Evolutionary conservation across 2,888 invertebrate genomes (phyloP), one percentile per base, ranked within the genome.

Genomic region (Lampropteryx suffumata): DNA sequence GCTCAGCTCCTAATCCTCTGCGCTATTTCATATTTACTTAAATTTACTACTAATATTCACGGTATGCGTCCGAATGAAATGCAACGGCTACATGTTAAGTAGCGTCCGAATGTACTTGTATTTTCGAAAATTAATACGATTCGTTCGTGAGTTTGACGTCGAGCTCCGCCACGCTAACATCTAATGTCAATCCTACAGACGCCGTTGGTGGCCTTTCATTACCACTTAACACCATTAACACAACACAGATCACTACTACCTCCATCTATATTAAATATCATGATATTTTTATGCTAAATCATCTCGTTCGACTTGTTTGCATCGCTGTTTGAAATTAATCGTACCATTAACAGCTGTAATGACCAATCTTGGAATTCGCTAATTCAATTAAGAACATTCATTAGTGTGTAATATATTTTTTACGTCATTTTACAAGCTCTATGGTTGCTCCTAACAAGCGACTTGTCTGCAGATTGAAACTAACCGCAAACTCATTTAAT

Each of bases 391-490:
- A 53, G 42, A 55, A 55, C 55, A 55, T 58, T 62, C 46, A 59
- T 63, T 64, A 62, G 54, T 55, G 49, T 55, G 41, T 62, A 60
- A 55, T 64, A 59, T 53, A 59, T 57, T 61, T 67, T 67, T 67
- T 62, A 61, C 65, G 65, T 69, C 61, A 69, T 69, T 73, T 74
- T 70, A 69, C 65, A 69, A 69, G 70, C 65, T 42, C 35, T 76
- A 74, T 71, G 67, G 69, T 64, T 64, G 65, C 69, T 55, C 67
- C 71, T 82, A 81, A 84, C 79, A 76, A 83, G 82, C 74, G 60
- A 58, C 65, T 70, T 66, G 67, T 73, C 75, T 73, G 79, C 76
- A 82, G 83, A 84, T 84, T 82, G 81, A 81, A 84, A 76, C 65
- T 65, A 69, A 82, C 83, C 81, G 72, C 83, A 79, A 69, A 68